Evolutionary conservation across 2,113 vertebrate genomes (phyloP).

Genomic region (Leptosomus discolor): DNA sequence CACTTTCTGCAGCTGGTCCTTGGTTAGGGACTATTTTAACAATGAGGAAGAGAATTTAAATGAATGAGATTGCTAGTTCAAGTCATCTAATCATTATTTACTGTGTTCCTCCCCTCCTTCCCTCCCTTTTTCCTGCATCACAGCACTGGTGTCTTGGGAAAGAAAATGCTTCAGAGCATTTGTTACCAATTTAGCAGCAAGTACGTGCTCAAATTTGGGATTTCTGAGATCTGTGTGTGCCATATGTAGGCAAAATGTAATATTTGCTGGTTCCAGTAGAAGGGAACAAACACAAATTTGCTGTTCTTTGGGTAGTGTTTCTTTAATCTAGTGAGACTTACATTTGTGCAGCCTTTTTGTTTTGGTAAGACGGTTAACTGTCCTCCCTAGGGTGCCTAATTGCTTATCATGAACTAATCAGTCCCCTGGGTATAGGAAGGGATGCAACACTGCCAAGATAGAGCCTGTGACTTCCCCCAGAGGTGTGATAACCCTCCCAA

Average conservation of each 20-base stretch:
- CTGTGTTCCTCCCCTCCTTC: background rate
- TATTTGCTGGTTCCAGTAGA: conserved; percentile 44
- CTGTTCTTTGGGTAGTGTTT: conserved; percentile 28
- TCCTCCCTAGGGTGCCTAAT: conserved; percentile 40
- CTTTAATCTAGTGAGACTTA: conserved; percentile 50
- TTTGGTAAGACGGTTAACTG: conserved; percentile 45
- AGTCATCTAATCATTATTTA: conserved; percentile 3
- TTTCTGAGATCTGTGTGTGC: conserved; percentile 35
- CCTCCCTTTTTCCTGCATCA: background rate
- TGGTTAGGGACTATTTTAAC: background rate
- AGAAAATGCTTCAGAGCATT: conserved; percentile 57
- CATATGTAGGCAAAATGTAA: conserved; percentile 40
- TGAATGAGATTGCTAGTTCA: background rate
- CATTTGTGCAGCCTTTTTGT: conserved; percentile 51
- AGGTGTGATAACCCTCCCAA: conserved; percentile 10
- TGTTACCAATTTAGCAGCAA: conserved; percentile 69
- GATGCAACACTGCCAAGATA: conserved; percentile 23
- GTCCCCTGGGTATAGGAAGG: conserved; percentile 24
- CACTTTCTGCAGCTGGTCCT: background rate
- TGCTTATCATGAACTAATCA: conserved; percentile 57
- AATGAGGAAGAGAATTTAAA: background rate
- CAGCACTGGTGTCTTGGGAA: conserved; percentile 27
- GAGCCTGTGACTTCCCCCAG: conserved; percentile 43
- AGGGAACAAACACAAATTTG: conserved; percentile 26
- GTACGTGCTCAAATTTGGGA: conserved; percentile 54